Percentiles rank a stretch among this genome's conserved stretches.
These are phyloP conservation scores for Tetramorium simillimum DNA, from an alignment of 1,140 invertebrate genomes.

Conservation along the genomic window DNA sequence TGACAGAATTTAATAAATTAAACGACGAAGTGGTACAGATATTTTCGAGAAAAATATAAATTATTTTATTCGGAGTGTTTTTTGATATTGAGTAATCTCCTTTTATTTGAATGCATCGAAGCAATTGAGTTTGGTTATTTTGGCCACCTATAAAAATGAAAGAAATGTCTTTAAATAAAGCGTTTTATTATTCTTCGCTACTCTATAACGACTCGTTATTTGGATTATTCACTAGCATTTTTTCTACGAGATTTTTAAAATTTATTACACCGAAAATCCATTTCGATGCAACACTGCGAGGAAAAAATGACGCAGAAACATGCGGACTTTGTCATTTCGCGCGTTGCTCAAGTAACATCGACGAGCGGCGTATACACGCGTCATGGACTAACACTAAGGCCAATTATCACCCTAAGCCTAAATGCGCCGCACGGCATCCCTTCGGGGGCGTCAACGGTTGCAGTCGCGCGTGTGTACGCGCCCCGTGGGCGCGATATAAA, in stretches of 20 bases:
- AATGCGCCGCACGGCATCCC: constrained; percentile 45
- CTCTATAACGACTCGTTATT: neutral
- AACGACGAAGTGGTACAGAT: neutral
- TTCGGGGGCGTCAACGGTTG: constrained; percentile 24
- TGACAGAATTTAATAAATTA: neutral
- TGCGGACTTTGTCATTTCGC: neutral
- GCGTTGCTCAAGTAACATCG: constrained; percentile 11
- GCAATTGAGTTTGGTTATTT: neutral
- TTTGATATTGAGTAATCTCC: neutral
- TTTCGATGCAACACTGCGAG: neutral
- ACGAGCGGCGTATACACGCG: constrained; percentile 69
- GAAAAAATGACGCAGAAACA: neutral
- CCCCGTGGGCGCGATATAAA: constrained; percentile 56
- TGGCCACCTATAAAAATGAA: neutral
- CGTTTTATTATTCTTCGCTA: neutral
- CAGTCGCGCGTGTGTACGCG: constrained; percentile 70
- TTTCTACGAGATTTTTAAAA: neutral
- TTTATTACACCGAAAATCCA: neutral
- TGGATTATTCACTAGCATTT: neutral
- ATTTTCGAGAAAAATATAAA: neutral
- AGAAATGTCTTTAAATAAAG: neutral
- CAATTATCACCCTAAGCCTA: constrained; percentile 80
- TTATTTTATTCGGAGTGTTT: neutral
- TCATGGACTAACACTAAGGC: constrained; percentile 77
- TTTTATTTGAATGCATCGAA: neutral